These are phyloP conservation scores for Morone chrysops DNA, from an alignment of 2,113 vertebrate genomes.

Conservation along the genomic window DNA sequence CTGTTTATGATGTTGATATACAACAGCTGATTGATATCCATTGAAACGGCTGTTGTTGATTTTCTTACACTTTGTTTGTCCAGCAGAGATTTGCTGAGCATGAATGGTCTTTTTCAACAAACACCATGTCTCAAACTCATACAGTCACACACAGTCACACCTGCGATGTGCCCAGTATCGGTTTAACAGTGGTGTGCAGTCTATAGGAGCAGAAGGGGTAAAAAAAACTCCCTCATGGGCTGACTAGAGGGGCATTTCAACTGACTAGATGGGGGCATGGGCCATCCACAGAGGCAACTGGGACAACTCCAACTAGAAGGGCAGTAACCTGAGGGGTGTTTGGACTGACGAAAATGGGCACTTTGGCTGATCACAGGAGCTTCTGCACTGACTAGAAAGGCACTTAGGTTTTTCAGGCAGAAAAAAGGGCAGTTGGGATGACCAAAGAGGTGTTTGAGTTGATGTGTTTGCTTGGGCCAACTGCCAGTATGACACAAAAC, in stretches of 20 bases:
- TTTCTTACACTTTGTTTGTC: constrained; percentile 44
- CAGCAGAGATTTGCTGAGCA: constrained; percentile 3
- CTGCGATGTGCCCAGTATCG: background rate
- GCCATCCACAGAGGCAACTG: too few species aligned
- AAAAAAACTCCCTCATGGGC: background rate
- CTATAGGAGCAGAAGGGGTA: background rate
- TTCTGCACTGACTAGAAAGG: background rate
- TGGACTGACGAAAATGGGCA: background rate
- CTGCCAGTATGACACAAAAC: background rate
- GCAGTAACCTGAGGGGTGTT: background rate
- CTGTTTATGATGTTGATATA: constrained; percentile 48
- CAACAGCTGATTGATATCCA: constrained; percentile 37
- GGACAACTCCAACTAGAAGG: background rate
- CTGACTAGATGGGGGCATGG: background rate
- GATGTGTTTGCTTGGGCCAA: background rate
- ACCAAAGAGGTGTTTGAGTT: background rate
- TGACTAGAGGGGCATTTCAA: background rate
- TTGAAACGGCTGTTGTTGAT: constrained; percentile 17
- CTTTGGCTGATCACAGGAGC: background rate
- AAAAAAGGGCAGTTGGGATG: background rate
- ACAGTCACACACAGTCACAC: background rate
- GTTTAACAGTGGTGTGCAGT: background rate
- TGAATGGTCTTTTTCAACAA: background rate
- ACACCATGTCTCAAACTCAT: background rate
- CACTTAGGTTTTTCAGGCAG: background rate